phyloP scores from a whole-genome alignment of 1,140 invertebrate species.

The Archegozetes longisetosus region DNA sequence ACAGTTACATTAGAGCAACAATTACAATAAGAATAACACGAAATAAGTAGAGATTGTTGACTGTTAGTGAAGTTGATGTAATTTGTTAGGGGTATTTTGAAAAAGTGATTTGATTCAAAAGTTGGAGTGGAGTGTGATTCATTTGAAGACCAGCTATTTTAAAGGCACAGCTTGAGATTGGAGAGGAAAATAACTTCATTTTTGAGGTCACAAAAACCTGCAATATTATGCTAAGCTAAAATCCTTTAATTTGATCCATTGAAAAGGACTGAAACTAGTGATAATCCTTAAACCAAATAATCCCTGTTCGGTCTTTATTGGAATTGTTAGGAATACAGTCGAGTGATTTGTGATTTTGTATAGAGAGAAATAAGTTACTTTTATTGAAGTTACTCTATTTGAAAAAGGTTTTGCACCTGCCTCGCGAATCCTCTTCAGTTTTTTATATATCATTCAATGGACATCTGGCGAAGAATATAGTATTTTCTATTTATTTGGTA shows the following conservation, averaged over 20 bases:
- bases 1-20: too few relatives aligned
- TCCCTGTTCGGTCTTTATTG: neutral
- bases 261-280: neutral
- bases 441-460: neutral
- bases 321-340: neutral
- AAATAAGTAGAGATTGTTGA: too few relatives aligned
- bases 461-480: neutral
- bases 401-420: neutral
- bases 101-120: neutral
- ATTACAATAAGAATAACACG: too few relatives aligned
- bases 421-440: neutral
- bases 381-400: neutral
- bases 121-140: neutral
- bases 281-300: neutral
- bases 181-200: neutral
- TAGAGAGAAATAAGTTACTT: neutral
- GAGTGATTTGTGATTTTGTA: neutral
- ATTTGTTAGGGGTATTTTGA: neutral
- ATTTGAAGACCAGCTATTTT: neutral
- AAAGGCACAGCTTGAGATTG: neutral
- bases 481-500: neutral
- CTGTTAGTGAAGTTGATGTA: too few relatives aligned
- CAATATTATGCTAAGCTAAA: neutral
- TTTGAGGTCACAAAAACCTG: neutral
- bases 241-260: neutral